A percentile compares a stretch with the other conserved stretches of the same genome.
Evolutionary conservation across 92 coral and sea anemone species (phyloP).

Genomic region (Palythoa grandiflora): DNA sequence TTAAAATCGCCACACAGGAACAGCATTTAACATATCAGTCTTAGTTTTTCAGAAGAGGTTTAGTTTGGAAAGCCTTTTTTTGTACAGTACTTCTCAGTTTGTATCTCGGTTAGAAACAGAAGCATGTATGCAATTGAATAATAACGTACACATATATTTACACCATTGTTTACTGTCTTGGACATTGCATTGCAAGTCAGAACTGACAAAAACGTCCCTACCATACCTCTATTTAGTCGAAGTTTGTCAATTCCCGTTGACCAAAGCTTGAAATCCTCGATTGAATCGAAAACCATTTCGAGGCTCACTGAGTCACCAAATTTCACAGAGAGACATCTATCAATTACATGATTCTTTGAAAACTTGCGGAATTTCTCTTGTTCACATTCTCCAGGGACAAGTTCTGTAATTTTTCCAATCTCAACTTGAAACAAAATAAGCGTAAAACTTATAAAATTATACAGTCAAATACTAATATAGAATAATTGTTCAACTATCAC

Average conservation of each 20-base stretch:
- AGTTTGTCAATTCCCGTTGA: constrained; percentile 20
- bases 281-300: constrained; percentile 10
- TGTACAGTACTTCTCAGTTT: too few species aligned
- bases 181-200: neutral
- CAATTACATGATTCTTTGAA: constrained; percentile 67
- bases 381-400: constrained; percentile 78
- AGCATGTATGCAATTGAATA: too few species aligned
- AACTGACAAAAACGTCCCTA: neutral
- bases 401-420: constrained; percentile 79
- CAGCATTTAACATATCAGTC: too few species aligned
- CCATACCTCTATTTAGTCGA: neutral
- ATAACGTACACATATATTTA: too few species aligned
- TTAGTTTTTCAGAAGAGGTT: too few species aligned
- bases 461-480: too few species aligned
- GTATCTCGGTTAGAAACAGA: too few species aligned
- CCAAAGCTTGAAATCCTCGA: constrained; percentile 32
- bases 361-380: constrained; percentile 57
- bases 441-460: too few species aligned
- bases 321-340: constrained; percentile 77
- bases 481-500: too few species aligned
- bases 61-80: too few species aligned
- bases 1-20: too few species aligned
- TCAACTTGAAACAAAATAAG: constrained; percentile 65
- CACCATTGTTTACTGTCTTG: too few species aligned
- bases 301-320: constrained; percentile 55